These are phyloP conservation scores for Lagria hirta DNA, from an alignment of 2,888 invertebrate species.

Conservation along the genomic window DNA sequence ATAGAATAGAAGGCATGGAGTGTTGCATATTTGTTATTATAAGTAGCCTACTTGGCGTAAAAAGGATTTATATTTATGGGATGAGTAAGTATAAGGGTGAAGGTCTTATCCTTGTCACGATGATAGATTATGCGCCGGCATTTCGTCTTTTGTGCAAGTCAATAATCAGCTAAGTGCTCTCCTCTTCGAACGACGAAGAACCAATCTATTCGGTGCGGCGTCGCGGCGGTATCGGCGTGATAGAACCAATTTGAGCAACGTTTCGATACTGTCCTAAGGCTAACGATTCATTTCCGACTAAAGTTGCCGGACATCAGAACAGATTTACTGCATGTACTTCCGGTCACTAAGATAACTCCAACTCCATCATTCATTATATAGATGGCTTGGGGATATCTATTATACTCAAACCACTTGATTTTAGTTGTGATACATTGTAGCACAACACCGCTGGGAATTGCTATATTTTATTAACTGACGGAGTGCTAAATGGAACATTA, in stretches of 20 bases:
- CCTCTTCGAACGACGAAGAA: slow-evolving; percentile 18
- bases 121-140: slow-evolving; percentile 12
- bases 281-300: slow-evolving; percentile 48
- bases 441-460: slow-evolving; percentile 1
- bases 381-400: slow-evolving; percentile 12
- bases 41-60: no score
- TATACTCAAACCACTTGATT: slow-evolving; percentile 8
- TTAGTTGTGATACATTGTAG: slow-evolving; percentile 3
- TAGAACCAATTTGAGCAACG: slow-evolving; percentile 40
- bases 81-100: no score
- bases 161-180: slow-evolving; percentile 26
- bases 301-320: slow-evolving; percentile 37
- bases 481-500: no score
- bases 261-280: slow-evolving; percentile 43
- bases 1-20: no score
- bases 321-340: slow-evolving; percentile 44
- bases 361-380: slow-evolving; percentile 33
- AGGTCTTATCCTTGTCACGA: no score
- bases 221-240: slow-evolving; percentile 12
- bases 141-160: slow-evolving; percentile 16
- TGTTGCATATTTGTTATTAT: no score
- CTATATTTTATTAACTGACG: no score
- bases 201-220: slow-evolving; percentile 21
- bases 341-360: slow-evolving; percentile 36
- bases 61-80: no score